Evolutionary conservation across 1,140 invertebrate genomes (phyloP).

Genomic region (Chironomus tepperi): DNA sequence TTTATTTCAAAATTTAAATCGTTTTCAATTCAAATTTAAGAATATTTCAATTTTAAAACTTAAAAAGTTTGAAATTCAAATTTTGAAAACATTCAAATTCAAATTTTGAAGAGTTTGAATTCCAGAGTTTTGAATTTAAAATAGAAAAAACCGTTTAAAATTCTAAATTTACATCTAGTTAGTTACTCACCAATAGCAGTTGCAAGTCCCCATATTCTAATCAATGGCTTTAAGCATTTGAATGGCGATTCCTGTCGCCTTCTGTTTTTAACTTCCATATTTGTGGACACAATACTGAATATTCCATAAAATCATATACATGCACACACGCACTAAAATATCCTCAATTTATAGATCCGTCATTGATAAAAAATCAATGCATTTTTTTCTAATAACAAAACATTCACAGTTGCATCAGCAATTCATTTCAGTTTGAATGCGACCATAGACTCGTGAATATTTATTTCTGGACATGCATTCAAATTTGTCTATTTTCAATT

Average conservation of each 20-base stretch:
- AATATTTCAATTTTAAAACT: no score
- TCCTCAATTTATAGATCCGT: background rate
- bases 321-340: background rate
- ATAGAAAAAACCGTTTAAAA: no score
- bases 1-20: no score
- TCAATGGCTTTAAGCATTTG: slow-evolving; percentile 37
- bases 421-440: background rate
- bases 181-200: slow-evolving; percentile 37
- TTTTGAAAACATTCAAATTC: no score
- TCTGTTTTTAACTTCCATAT: slow-evolving; percentile 26
- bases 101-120: no score
- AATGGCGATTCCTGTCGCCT: slow-evolving; percentile 34
- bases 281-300: background rate
- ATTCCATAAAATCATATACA: slow-evolving; percentile 1
- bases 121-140: no score
- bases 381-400: background rate
- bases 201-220: slow-evolving; percentile 38
- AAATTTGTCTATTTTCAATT: background rate
- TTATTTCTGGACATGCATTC: background rate
- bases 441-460: background rate
- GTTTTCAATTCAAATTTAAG: no score
- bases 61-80: no score
- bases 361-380: background rate
- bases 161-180: no score
- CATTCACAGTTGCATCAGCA: background rate